Evolutionary conservation across 2,797 vertebrate species (phyloP).

Genomic region (Picus viridis): DNA sequence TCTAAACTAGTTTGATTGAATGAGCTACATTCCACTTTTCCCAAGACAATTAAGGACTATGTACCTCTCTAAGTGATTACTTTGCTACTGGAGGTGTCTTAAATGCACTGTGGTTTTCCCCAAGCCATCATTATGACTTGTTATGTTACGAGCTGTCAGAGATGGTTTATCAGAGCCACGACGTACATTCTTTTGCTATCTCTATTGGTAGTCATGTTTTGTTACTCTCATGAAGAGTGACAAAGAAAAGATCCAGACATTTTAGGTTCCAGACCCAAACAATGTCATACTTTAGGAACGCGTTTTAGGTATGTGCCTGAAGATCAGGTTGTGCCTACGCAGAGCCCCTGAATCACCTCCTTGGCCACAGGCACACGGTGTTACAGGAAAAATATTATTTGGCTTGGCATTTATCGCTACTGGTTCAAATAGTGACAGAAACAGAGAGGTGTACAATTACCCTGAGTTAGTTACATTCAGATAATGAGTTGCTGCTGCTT

Average conservation of each 20-base stretch:
- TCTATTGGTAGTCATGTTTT: background rate
- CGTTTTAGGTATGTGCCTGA: background rate
- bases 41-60: background rate
- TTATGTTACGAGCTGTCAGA: background rate
- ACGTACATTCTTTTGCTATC: background rate
- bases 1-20: background rate
- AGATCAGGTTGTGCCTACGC: background rate
- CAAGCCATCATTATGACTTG: background rate
- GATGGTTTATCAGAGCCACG: background rate
- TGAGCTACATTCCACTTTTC: background rate
- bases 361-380: background rate
- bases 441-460: background rate
- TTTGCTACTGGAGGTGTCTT: conserved; percentile 4
- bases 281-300: background rate
- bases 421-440: background rate
- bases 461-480: background rate
- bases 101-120: background rate
- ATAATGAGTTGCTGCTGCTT: background rate
- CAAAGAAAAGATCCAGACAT: background rate
- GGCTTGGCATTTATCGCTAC: background rate
- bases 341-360: background rate
- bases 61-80: background rate
- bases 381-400: background rate
- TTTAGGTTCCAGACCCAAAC: background rate
- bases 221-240: background rate